Conservation (phyloP, 2,888 invertebrate species). For the Andrena marginata region DNA sequence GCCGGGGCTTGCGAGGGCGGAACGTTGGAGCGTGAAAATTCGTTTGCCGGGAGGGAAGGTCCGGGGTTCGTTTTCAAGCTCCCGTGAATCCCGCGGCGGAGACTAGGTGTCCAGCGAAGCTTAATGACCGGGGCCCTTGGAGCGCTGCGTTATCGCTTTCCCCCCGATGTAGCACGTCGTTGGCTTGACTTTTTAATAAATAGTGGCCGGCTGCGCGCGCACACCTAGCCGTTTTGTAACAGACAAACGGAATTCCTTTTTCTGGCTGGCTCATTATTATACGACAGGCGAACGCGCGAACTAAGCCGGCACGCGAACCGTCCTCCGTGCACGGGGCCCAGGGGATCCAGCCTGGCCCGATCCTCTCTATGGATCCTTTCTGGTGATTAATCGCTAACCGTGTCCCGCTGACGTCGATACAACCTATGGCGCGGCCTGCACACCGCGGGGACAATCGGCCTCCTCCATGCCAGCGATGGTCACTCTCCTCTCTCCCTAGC, state of each 20-base stretch:
- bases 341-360: slow-evolving; percentile 29
- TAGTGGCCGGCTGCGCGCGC: slow-evolving; percentile 73
- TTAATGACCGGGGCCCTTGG: slow-evolving; percentile 80
- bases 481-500: slow-evolving; percentile 4
- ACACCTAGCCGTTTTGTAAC: slow-evolving; percentile 70
- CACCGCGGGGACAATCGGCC: slow-evolving; percentile 46
- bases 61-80: slow-evolving; percentile 6
- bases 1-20: not conserved
- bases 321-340: slow-evolving; percentile 17
- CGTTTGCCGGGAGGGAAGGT: not conserved
- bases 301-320: slow-evolving; percentile 62
- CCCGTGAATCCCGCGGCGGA: not conserved
- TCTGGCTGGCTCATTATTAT: slow-evolving; percentile 65
- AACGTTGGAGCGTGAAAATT: not conserved
- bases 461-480: not conserved
- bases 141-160: slow-evolving; percentile 84
- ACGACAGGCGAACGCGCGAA: slow-evolving; percentile 57
- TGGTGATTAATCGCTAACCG: slow-evolving; percentile 82
- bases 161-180: slow-evolving; percentile 83
- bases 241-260: slow-evolving; percentile 64
- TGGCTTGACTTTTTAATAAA: slow-evolving; percentile 80
- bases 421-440: slow-evolving; percentile 49
- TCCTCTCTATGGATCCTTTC: slow-evolving; percentile 59
- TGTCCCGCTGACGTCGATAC: slow-evolving; percentile 76
- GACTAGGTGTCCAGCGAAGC: slow-evolving; percentile 62